phyloP scores from a whole-genome alignment of 2,113 vertebrate species.

The Corythoichthys intestinalis region DNA sequence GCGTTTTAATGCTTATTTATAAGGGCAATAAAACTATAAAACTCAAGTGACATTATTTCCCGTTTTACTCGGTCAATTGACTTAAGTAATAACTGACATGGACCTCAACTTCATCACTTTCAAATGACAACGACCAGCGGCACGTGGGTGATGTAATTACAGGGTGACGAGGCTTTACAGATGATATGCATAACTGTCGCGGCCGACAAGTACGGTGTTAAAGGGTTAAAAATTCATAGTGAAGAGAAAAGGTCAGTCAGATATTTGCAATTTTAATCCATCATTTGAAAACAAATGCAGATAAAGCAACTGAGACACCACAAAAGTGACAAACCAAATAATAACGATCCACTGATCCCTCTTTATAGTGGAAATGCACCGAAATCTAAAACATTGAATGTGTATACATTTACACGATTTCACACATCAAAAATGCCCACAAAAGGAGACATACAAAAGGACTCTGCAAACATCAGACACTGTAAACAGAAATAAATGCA shows the following conservation, averaged over 20 bases:
- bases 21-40: too few species aligned
- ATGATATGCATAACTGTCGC: too few species aligned
- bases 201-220: too few species aligned
- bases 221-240: too few species aligned
- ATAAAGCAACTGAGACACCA: constrained; percentile 35
- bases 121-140: too few species aligned
- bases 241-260: constrained; percentile 6
- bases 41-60: too few species aligned
- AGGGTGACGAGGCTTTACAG: too few species aligned
- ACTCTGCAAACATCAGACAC: constrained; percentile 22
- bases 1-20: too few species aligned
- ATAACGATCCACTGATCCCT: constrained; percentile 14
- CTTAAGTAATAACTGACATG: too few species aligned
- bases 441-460: constrained; percentile 12
- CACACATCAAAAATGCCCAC: constrained; percentile 17
- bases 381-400: constrained; percentile 3
- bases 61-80: too few species aligned
- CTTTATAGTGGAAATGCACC: constrained; percentile 9
- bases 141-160: too few species aligned
- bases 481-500: constrained; percentile 52
- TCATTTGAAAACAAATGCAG: constrained; percentile 60
- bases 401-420: constrained; percentile 3
- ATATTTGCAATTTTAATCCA: constrained; percentile 51
- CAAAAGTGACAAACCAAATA: constrained; percentile 25
- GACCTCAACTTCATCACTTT: too few species aligned